phyloP scores from a whole-genome alignment of 2,888 invertebrate species.

The Tholera decimalis region DNA sequence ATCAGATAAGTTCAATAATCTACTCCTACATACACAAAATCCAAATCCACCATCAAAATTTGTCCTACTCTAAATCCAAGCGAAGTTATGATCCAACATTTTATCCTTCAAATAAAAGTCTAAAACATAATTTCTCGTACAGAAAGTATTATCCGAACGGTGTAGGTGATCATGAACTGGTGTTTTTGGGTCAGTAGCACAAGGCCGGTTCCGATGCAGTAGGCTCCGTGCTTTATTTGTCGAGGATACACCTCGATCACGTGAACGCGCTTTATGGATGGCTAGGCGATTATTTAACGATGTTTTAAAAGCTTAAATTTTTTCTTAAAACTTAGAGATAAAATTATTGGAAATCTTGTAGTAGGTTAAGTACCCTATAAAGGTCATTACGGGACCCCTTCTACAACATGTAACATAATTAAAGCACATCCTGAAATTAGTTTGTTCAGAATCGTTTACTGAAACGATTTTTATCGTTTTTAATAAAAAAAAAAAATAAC shows the following conservation, averaged over 20 bases:
- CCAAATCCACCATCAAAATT: not conserved
- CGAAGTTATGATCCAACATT: slow-evolving; percentile 21
- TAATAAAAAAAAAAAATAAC: too few species aligned
- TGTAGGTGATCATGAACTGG: slow-evolving; percentile 72
- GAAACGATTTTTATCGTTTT: too few species aligned
- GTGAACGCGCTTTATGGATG: slow-evolving; percentile 57
- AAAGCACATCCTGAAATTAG: too few species aligned
- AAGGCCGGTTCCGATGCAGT: slow-evolving; percentile 68
- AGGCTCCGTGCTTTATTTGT: slow-evolving; percentile 64
- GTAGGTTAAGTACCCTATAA: too few species aligned
- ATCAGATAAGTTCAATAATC: not conserved
- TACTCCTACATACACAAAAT: too few species aligned
- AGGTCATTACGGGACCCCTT: too few species aligned
- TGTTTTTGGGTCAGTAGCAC: slow-evolving; percentile 79
- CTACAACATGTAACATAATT: too few species aligned
- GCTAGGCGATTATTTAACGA: not conserved
- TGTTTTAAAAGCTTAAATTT: not conserved
- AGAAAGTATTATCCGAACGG: slow-evolving; percentile 52
- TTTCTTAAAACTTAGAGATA: not conserved
- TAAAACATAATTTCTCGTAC: slow-evolving; percentile 47
- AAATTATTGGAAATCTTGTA: too few species aligned
- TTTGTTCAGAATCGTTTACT: too few species aligned
- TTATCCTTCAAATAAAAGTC: slow-evolving; percentile 36
- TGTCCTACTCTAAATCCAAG: too few species aligned
- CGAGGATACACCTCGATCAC: slow-evolving; percentile 63